Conservation (phyloP, 2,888 invertebrate species). For the Leptinotarsa rubiginosa region DNA sequence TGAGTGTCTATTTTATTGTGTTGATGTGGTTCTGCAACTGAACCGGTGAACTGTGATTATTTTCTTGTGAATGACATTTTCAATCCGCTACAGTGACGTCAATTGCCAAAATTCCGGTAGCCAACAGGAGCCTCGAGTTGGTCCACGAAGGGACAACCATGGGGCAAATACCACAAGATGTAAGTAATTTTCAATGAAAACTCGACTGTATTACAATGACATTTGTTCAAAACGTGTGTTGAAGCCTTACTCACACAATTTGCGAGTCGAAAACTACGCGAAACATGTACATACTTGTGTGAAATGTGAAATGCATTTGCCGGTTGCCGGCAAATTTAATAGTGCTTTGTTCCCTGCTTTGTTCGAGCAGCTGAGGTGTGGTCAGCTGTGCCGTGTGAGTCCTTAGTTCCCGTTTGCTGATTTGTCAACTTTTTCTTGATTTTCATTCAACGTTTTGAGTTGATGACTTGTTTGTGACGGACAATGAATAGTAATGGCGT, state of each 20-base stretch:
- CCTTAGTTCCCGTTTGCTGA: slow-evolving; percentile 12
- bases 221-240: background rate
- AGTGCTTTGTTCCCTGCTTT: slow-evolving; percentile 35
- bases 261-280: background rate
- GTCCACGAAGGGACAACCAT: slow-evolving; percentile 65
- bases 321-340: slow-evolving; percentile 24
- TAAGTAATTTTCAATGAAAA: slow-evolving; percentile 55
- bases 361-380: slow-evolving; percentile 40
- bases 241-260: background rate
- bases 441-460: background rate
- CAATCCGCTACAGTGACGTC: slow-evolving; percentile 32
- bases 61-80: slow-evolving; percentile 29
- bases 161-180: slow-evolving; percentile 66
- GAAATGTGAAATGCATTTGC: slow-evolving; percentile 1
- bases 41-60: slow-evolving; percentile 32
- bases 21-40: slow-evolving; percentile 21
- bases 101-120: slow-evolving; percentile 66
- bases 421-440: background rate
- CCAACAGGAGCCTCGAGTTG: slow-evolving; percentile 63
- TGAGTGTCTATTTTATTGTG: slow-evolving; percentile 20
- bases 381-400: slow-evolving; percentile 32
- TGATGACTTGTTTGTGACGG: background rate
- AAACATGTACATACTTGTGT: slow-evolving; percentile 17
- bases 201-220: background rate
- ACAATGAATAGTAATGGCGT: background rate